These are phyloP conservation scores for Gymnoscelis rufifasciata DNA, from an alignment of 2,888 invertebrate genomes.

Conservation along the genomic window DNA sequence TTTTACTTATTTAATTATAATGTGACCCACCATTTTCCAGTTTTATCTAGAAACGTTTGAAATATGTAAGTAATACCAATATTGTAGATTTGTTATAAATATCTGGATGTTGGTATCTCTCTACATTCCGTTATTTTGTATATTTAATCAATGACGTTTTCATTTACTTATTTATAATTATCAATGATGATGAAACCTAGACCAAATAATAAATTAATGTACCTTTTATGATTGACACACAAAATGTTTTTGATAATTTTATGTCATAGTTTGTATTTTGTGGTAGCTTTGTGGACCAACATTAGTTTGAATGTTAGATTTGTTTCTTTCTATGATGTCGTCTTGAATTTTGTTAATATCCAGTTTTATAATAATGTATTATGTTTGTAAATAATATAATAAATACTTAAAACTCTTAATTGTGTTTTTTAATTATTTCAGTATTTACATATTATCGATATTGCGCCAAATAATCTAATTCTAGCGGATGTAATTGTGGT, in stretches of 20 bases:
- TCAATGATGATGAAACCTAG: constrained; percentile 72
- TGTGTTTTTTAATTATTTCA: constrained; percentile 37
- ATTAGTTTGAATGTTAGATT: constrained; percentile 67
- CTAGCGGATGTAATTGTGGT: constrained; percentile 91
- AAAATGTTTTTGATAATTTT: constrained; percentile 59
- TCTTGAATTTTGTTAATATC: constrained; percentile 73
- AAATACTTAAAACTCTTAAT: constrained; percentile 58
- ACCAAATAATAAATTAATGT: constrained; percentile 79
- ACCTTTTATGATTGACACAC: constrained; percentile 74
- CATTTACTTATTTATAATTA: constrained; percentile 64
- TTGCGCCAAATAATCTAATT: constrained; percentile 90
- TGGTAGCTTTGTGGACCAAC: constrained; percentile 77
- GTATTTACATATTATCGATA: constrained; percentile 62
- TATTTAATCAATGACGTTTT: constrained; percentile 64
- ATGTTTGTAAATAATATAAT: constrained; percentile 76
- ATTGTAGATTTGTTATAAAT: constrained; percentile 51
- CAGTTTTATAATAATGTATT: constrained; percentile 52
- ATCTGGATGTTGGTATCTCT: constrained; percentile 68
- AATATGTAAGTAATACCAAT: constrained; percentile 56
- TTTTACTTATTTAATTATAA: constrained; percentile 56
- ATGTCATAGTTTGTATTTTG: constrained; percentile 63
- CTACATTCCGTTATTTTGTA: constrained; percentile 77
- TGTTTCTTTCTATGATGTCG: constrained; percentile 53
- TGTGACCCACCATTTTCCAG: constrained; percentile 79
- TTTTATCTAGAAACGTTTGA: constrained; percentile 72